These are phyloP conservation scores for Trichopoda pennipes DNA, from an alignment of 2,888 invertebrate species.

Conservation along the genomic window DNA sequence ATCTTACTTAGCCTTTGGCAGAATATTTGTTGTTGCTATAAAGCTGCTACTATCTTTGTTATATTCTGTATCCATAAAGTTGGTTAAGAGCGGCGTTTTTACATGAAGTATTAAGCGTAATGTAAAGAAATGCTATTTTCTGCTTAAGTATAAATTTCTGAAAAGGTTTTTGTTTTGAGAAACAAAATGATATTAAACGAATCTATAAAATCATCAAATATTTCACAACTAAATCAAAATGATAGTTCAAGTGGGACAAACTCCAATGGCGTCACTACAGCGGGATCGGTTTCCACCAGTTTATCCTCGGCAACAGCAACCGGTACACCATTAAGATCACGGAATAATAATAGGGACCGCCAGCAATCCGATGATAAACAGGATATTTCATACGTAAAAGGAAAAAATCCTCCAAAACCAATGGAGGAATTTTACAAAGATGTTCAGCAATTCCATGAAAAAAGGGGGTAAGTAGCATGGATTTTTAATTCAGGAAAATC, in stretches of 20 bases:
- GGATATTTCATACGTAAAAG: constrained; percentile 60
- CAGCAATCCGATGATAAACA: constrained; percentile 44
- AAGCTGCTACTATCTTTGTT: too few relatives aligned
- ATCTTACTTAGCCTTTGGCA: too few relatives aligned
- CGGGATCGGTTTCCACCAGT: constrained; percentile 11
- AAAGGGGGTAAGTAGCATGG: constrained; percentile 88
- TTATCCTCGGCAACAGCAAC: constrained; percentile 3
- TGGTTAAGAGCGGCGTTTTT: too few relatives aligned
- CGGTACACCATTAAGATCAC: constrained; percentile 53
- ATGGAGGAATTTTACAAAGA: constrained; percentile 82
- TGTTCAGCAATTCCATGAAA: constrained; percentile 94
- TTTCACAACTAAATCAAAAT: constrained; percentile 59
- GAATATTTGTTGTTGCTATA: too few relatives aligned
- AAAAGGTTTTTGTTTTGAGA: neutral
- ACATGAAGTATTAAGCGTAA: too few relatives aligned
- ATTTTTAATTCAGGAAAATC: neutral
- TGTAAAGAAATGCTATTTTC: too few relatives aligned
- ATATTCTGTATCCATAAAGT: too few relatives aligned
- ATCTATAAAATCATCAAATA: constrained; percentile 70
- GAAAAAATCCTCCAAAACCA: constrained; percentile 71
- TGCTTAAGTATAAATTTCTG: too few relatives aligned
- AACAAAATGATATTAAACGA: constrained; percentile 72
- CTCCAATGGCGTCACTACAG: constrained; percentile 59
- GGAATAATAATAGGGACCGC: constrained; percentile 43
- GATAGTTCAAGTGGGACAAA: constrained; percentile 63